Base-by-base conservation (phyloP, 2,888 invertebrate species). In the Pseudoips prasinana region DNA sequence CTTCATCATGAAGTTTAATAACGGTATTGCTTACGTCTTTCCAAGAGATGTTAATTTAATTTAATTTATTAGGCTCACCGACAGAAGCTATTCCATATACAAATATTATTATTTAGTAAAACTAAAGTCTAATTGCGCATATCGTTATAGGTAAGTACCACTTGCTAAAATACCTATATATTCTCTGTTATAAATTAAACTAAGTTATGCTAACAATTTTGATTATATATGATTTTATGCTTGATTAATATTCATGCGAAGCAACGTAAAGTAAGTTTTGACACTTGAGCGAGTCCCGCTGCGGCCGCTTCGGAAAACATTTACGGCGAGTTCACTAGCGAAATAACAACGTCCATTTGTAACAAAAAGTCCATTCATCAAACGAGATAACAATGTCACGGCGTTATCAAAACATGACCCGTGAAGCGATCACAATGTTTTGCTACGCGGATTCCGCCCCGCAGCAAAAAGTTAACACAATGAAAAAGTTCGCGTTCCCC, bases 311-410 rank as follows among this genome's bases (percentile, higher is more conserved):
- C 52, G 64, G 52, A 62, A 73, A 77, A 70, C 63, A 71, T 68
- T 67, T 60, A 57, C 56, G 53, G 53, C 48, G 55, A 59, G 75
- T 76, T 75, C 72, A 79, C 76, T 73, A 77, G 73, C 73, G 64
- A 75, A 81, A 82, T 78, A 81, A 79, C 81, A 75, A 71, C 73
- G 78, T 71, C 75, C 82, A 82, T 83, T 85, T 78, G 78, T 78
- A 76, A 83, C 83, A 84, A 81, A 83, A 83, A 83, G 81, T 74
- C 82, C 82, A 85, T 85, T 84, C 82, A 82, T 85, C 84, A 82
- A 78, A 81, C 72, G 65, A 83, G 84, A 84, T 83, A 85, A 84
- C 80, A 81, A 77, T 78, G 83, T 83, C 82, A 80, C 73, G 63
- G 68, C 79, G 81, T 81, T 85, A 85, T 83, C 84, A 83, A 84